Evolutionary conservation across 2,113 vertebrate genomes (phyloP), one percentile per base, ranked within the genome.

Genomic region (Proteles cristata): DNA sequence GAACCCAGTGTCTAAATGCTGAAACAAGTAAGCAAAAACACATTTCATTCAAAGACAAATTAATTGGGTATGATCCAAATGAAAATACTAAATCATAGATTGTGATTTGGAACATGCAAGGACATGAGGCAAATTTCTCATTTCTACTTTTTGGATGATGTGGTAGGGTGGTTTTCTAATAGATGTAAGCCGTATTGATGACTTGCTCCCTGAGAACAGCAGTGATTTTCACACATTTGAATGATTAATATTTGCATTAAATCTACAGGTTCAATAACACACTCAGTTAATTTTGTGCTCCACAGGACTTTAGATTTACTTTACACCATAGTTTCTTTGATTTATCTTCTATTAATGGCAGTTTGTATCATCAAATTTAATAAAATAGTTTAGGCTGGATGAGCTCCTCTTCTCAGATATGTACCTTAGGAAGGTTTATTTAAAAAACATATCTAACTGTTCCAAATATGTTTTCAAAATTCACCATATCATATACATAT

Each of bases 211-310:
- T 63, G 71, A 71, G 85, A 97, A 71, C 12, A 73, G 45, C 80
- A 68, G 69, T 71, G 65, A 68, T 94, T 95, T 90, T 93, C 77
- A 63, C 65, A 94, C 45, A 96, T 94, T 88, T 71, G 39, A 96
- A 92, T 93, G 94, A 96, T 94, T 96, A 89, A 98, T 96, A 94
- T 94, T 96, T 96, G n/a, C 81, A 82, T 96, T 97, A 93, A 90
- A 97, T 86, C 88, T 84, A 81, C 93, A 94, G 89, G 86, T 91
- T 94, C 97, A 96, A 82, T 96, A 97, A 93, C 58, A 86, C 33
- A 90, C 19, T 83, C 84, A 97, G 92, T 97, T 95, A 97, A 93
- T 97, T 97, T 96, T 97, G 92, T 97, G 92, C 92, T 96, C 53
- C 86, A 93, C 76, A 88, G 82, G 82, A 61, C 68, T 96, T 98